A percentile compares a stretch with the other conserved stretches of the same genome.
These are phyloP conservation scores for Recurvirostra avosetta DNA, from an alignment of 2,113 vertebrate species.

Conservation along the genomic window DNA sequence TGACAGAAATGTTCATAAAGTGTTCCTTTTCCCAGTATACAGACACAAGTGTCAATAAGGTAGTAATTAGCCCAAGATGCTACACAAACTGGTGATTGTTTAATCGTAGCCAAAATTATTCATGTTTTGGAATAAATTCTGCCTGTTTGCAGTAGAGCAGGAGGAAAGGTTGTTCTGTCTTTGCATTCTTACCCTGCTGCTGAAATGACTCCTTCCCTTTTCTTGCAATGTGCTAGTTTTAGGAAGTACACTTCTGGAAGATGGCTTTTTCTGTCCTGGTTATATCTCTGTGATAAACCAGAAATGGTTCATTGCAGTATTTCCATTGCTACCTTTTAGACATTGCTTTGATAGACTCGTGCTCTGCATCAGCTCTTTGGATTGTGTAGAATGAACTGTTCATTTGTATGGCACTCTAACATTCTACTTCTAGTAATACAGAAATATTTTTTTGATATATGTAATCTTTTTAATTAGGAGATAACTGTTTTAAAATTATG, in stretches of 20 bases:
- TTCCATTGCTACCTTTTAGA: background rate
- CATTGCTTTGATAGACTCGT: background rate
- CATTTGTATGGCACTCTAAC: background rate
- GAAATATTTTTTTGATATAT: background rate
- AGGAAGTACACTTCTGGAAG: background rate
- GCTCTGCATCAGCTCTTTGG: background rate
- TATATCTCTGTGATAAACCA: background rate
- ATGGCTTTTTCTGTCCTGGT: background rate
- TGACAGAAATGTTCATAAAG: background rate
- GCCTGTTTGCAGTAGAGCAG: background rate
- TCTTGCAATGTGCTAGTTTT: background rate
- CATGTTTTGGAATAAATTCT: background rate
- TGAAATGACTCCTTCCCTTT: background rate
- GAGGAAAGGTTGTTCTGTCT: background rate
- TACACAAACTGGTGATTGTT: background rate
- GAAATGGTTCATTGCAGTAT: background rate
- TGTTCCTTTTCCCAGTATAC: background rate
- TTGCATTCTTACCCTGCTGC: background rate
- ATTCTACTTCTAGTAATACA: background rate
- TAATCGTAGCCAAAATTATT: background rate
- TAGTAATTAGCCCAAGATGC: background rate
- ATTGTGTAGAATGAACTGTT: background rate
- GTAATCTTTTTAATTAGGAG: background rate
- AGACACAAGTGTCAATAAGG: background rate
- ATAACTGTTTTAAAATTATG: background rate